Evolutionary conservation across 30 jellyfish, hydroid and myxozoan genomes (phyloP), one percentile per base, ranked within the genome.

Genomic region (Turritopsis rubra): DNA sequence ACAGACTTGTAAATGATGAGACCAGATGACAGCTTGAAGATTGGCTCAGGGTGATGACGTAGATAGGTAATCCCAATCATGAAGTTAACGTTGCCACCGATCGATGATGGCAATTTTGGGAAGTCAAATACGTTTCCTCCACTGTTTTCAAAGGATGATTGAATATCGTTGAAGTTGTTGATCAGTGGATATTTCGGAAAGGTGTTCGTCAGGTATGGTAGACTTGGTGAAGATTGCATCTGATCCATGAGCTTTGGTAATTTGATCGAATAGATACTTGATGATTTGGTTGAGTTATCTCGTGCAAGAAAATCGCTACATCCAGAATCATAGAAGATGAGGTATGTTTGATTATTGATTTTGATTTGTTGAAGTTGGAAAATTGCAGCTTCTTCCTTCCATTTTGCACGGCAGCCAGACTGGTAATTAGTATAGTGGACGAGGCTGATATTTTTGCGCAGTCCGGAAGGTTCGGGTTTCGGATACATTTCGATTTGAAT

Each of bases 1-100:
- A 17, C 17, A 17, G 76, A 66, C 17, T 66, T 66, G 29, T 66
- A 66, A 66, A 66, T 66, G 29, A 17, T 66, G 16, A 66, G 29
- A n/a, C 76, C 76, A 66, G 76, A 66, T n/a, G 76, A 26, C 76
- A 66, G 7, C 17, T 66, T 7, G 17, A 66, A 66, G 76, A 66
- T 66, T 66, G 76, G 76, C 17, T 66, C 76, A 26, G 76, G 76
- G 17, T 66, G 76, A 26, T 66, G 17, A 66, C 76, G 76, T 66
- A 66, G 17, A 17, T 3, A 66, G 7, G 16, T 66, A 17, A 66
- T 17, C 16, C 76, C 76, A 26, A 66, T 66, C 76, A 66, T 17
- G 29, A 66, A 17, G 76, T 66, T 17, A 5, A 66, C 76, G 7
- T 66, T 25, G 17, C 76, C 76, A 66, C 76, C 76, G 17, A 66